Evolutionary conservation across 2,113 vertebrate species (phyloP).

Genomic region (Clinocottus analis): DNA sequence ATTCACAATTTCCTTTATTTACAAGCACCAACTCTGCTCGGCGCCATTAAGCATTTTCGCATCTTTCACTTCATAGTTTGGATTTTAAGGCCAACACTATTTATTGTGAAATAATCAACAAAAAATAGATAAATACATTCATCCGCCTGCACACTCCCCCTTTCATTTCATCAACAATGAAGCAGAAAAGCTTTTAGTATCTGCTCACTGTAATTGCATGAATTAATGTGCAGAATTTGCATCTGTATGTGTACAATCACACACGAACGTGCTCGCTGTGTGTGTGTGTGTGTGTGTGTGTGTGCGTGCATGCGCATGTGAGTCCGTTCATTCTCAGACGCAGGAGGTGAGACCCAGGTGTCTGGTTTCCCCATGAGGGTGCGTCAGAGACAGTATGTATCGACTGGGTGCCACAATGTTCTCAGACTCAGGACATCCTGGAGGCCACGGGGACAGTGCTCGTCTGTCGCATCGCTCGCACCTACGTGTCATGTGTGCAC

Average conservation of each 20-base stretch:
- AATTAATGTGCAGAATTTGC: neutral
- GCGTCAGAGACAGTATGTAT: slow-evolving; percentile 71
- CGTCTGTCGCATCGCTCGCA: slow-evolving; percentile 45
- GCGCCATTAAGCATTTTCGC: neutral
- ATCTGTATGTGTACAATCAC: neutral
- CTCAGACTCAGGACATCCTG: slow-evolving; percentile 41
- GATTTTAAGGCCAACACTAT: neutral
- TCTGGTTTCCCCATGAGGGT: slow-evolving; percentile 59
- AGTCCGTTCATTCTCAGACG: slow-evolving; percentile 43
- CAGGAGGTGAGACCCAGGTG: slow-evolving; percentile 57
- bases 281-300: slow-evolving; percentile 5
- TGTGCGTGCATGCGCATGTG: neutral
- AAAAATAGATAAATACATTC: neutral
- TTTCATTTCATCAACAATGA: neutral
- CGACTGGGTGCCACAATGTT: slow-evolving; percentile 70
- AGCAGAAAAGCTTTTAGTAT: neutral
- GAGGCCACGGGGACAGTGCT: slow-evolving; percentile 34
- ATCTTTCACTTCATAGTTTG: neutral
- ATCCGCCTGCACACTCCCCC: neutral
- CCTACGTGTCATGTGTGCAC: slow-evolving; percentile 52
- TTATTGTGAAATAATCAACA: neutral
- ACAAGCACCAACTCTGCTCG: neutral
- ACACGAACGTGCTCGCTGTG: slow-evolving; percentile 25
- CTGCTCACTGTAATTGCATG: neutral
- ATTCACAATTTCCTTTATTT: neutral